Percentiles rank a stretch among this genome's conserved stretches.
These are phyloP conservation scores for Urechis unicinctus DNA, from an alignment of 2,888 invertebrate genomes.

Conservation along the genomic window DNA sequence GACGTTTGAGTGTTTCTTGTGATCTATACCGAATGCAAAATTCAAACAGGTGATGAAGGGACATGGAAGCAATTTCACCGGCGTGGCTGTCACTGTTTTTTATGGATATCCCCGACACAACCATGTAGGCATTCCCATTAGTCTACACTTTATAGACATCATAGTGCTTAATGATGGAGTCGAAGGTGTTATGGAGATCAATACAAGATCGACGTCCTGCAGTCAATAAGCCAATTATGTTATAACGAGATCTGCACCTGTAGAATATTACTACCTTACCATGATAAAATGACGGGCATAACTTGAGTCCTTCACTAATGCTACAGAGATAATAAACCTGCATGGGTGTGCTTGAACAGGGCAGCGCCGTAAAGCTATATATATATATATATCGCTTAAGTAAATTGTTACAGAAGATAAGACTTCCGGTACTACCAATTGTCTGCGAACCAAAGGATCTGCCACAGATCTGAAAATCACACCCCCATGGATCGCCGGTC, in stretches of 20 bases:
- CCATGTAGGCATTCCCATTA: constrained; percentile 25
- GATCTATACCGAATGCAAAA: constrained; percentile 39
- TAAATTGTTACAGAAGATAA: constrained; percentile 89
- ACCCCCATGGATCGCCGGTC: neutral
- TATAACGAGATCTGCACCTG: too few species aligned
- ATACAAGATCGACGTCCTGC: constrained; percentile 84
- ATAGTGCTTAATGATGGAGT: constrained; percentile 78
- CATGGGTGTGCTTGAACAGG: constrained; percentile 69
- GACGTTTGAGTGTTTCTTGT: constrained; percentile 37
- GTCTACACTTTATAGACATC: constrained; percentile 80
- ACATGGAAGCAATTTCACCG: constrained; percentile 48
- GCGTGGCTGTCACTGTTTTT: constrained; percentile 41
- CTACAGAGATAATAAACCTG: constrained; percentile 24
- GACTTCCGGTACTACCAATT: constrained; percentile 81
- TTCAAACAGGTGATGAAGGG: constrained; percentile 38
- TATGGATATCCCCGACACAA: constrained; percentile 34
- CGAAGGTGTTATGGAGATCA: constrained; percentile 81
- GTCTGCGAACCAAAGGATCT: constrained; percentile 79
- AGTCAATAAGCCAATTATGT: constrained; percentile 1
- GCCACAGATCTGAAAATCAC: constrained; percentile 56
- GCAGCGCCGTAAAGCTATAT: constrained; percentile 74
- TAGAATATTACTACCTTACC: too few species aligned
- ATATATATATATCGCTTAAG: constrained; percentile 93
- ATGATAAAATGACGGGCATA: too few species aligned
- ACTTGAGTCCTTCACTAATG: neutral